Evolutionary conservation across 2,888 invertebrate species (phyloP), one percentile per base, ranked within the genome.

Genomic region (Heliconius erato): DNA sequence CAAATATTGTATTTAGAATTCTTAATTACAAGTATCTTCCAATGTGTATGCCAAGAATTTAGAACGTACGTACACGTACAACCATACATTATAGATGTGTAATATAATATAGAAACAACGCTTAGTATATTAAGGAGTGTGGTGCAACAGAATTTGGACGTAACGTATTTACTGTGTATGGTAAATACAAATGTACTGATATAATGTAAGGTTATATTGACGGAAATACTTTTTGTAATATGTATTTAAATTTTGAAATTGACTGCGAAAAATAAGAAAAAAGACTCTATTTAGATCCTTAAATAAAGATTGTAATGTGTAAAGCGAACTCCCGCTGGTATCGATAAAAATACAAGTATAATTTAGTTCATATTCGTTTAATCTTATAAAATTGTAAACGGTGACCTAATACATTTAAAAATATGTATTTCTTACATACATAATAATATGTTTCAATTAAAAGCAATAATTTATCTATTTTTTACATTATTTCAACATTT

Each of bases 11-110:
- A 28, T 19, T 23, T 35, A 72, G n/a, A 32, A 32, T 65, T 19
- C 9, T 28, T 23, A 72, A 35, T 19, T 26, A 67, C 9, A n/a
- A 77, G 16, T 74, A 79, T 89, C 90, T 90, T 89, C 91, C 90
- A 90, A 86, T 88, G 83, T 89, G 89, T 88, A 85, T 91, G 91
- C 91, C 91, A 91, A 91, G 80, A 84, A 83, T 82, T 79, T 85
- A 82, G 85, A 87, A 87, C 79, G 86, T 87, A 87, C 16, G 44
- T 80, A 82, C 19, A 35, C 68, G 28, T 32, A 19, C 32, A 68
- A 9, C 23, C 19, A 23, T 68, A 68, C 68, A 69, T 35, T 35
- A 19, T 19, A 69, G 12, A 67, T 69, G 19, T 68, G 16, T 68
- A 19, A 67, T 67, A 65, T 67, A 16, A 68, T 68, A 16, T 49